Evolutionary conservation across 1,140 invertebrate species (phyloP).

Genomic region (Uloborus diversus): DNA sequence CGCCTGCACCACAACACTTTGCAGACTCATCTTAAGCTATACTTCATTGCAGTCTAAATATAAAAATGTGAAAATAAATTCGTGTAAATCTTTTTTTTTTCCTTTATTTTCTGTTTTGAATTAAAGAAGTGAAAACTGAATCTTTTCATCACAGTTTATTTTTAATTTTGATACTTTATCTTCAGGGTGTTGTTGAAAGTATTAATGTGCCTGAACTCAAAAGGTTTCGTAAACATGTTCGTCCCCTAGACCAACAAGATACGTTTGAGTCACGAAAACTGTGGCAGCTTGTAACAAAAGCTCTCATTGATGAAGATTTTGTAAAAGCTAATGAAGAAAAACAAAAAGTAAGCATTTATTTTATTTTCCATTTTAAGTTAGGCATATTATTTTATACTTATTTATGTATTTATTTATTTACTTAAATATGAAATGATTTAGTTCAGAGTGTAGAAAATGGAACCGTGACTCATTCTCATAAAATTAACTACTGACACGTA

Average conservation of each 20-base stretch:
- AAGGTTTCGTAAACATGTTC: slow-evolving; percentile 86
- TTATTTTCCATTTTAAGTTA: background rate
- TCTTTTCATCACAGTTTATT: too few relatives aligned
- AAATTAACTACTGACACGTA: too few relatives aligned
- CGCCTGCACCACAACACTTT: too few relatives aligned
- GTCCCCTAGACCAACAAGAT: slow-evolving; percentile 82
- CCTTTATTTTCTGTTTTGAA: too few relatives aligned
- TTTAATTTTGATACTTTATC: too few relatives aligned
- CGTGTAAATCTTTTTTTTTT: too few relatives aligned
- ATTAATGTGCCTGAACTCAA: slow-evolving; percentile 82
- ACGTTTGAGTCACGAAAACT: slow-evolving; percentile 87
- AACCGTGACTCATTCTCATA: too few relatives aligned
- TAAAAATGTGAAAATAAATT: too few relatives aligned
- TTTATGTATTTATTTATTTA: background rate
- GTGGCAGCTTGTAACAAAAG: slow-evolving; percentile 96
- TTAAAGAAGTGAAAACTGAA: too few relatives aligned
- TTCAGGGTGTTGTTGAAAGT: slow-evolving; percentile 4
- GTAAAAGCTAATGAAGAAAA: slow-evolving; percentile 92
- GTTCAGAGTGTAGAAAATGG: background rate
- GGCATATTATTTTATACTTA: background rate
- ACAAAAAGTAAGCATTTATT: slow-evolving; percentile 70
- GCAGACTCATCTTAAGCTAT: too few relatives aligned
- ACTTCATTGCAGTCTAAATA: too few relatives aligned
- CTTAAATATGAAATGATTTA: background rate
- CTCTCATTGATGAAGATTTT: slow-evolving; percentile 87